Evolutionary conservation across 2,888 invertebrate genomes (phyloP).

Genomic region (Brassicogethes aeneus): DNA sequence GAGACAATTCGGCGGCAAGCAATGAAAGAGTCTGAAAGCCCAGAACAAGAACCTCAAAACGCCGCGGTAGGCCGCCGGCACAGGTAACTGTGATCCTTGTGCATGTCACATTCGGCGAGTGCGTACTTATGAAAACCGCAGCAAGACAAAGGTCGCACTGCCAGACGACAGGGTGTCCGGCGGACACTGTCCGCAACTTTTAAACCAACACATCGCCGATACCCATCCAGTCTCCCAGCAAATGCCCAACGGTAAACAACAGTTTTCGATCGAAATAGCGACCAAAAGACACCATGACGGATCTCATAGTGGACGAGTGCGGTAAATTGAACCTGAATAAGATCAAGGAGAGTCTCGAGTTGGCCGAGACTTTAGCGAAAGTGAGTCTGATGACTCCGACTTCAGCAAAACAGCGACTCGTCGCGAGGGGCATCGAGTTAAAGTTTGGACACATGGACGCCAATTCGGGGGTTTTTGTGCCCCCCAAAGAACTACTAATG

Average conservation of each 20-base stretch:
- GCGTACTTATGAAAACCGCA: too few relatives aligned
- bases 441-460: slow-evolving; percentile 37
- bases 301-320: slow-evolving; percentile 1
- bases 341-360: slow-evolving; percentile 41
- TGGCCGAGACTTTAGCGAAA: slow-evolving; percentile 51
- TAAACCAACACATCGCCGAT: background rate
- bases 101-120: too few relatives aligned
- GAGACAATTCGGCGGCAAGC: too few relatives aligned
- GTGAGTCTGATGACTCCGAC: slow-evolving; percentile 51
- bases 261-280: background rate
- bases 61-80: too few relatives aligned
- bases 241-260: background rate
- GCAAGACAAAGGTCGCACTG: background rate
- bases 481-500: slow-evolving; percentile 52
- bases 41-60: too few relatives aligned
- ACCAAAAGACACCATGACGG: background rate
- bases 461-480: slow-evolving; percentile 43
- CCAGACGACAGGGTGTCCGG: too few relatives aligned
- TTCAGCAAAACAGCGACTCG: slow-evolving; percentile 46
- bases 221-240: background rate
- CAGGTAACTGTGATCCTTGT: too few relatives aligned
- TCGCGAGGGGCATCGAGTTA: slow-evolving; percentile 48
- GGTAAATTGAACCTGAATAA: slow-evolving; percentile 13
- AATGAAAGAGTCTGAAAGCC: too few relatives aligned
- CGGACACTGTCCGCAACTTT: too few relatives aligned